Percentiles rank a stretch among this genome's conserved stretches.
These are phyloP conservation scores for Heterochromis multidens DNA, from an alignment of 2,113 vertebrate species.

Conservation along the genomic window DNA sequence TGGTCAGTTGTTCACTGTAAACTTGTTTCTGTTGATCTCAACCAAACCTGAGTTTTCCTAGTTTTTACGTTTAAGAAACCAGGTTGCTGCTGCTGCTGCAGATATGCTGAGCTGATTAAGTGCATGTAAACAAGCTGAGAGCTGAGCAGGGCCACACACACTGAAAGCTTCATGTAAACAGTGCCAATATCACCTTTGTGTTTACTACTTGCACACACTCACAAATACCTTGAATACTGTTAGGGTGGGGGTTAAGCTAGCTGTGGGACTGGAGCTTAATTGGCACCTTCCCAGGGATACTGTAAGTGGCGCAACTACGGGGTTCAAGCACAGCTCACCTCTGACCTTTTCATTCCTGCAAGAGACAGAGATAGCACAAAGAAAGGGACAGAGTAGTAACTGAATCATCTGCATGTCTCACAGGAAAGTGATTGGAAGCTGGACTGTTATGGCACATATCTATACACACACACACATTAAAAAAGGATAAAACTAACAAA, in stretches of 20 bases:
- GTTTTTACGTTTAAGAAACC: not conserved
- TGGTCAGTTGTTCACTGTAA: not conserved
- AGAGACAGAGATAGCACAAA: not conserved
- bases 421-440: not conserved
- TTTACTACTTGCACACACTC: not conserved
- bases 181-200: not conserved
- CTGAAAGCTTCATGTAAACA: not conserved
- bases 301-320: constrained; percentile 20
- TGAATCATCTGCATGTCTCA: not conserved
- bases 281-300: constrained; percentile 18
- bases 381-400: not conserved
- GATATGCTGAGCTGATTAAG: not conserved
- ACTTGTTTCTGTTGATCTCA: not conserved
- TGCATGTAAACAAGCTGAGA: not conserved
- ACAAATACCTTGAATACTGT: not conserved
- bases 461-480: not conserved
- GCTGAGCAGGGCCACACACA: not conserved
- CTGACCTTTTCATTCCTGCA: constrained; percentile 18
- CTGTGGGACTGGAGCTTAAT: constrained; percentile 48
- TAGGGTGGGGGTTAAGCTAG: not conserved
- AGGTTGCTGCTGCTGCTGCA: not conserved
- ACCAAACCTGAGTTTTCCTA: not conserved
- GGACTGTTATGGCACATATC: not conserved
- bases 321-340: constrained; percentile 38
- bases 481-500: not conserved